phyloP scores from a whole-genome alignment of 2,113 vertebrate genomes.

The Aegotheles bennettii region DNA sequence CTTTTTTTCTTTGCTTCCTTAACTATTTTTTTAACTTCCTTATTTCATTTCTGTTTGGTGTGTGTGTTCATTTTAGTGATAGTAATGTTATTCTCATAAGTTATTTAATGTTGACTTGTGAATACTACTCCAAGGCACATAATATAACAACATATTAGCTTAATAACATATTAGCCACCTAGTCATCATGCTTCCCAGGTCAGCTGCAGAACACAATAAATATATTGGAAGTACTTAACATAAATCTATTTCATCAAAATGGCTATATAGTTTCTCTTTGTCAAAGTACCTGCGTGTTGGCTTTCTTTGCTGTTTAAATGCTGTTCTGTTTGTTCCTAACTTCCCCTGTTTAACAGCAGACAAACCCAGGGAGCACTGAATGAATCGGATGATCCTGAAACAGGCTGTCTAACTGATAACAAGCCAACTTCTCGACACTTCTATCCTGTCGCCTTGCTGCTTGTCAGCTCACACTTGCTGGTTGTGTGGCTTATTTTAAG shows the following conservation, averaged over 20 bases:
- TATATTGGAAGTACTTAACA: background rate
- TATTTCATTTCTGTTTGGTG: background rate
- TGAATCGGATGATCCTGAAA: conserved; percentile 95
- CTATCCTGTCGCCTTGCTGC: conserved; percentile 98
- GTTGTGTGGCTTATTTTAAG: conserved; percentile 99
- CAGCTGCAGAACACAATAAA: background rate
- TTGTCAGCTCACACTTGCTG: conserved; percentile 98
- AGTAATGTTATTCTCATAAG: background rate
- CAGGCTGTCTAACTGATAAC: conserved; percentile 90
- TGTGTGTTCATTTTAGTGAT: conserved; percentile 3
- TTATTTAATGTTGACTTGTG: background rate
- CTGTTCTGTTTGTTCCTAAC: conserved; percentile 75
- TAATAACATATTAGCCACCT: background rate
- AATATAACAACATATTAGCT: too few species aligned
- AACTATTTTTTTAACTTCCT: background rate
- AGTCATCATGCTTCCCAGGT: background rate
- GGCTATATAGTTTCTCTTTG: background rate
- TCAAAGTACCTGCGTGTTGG: conserved; percentile 50
- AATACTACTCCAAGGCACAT: background rate
- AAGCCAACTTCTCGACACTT: conserved; percentile 99
- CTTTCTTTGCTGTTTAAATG: conserved; percentile 69
- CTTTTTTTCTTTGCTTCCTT: conserved; percentile 8
- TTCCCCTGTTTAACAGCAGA: conserved; percentile 85
- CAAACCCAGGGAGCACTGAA: conserved; percentile 89
- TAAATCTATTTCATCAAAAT: background rate